A percentile compares a stretch with the other conserved stretches of the same genome.
These are phyloP conservation scores for Willisornis vidua DNA, from an alignment of 2,113 vertebrate species.

Conservation along the genomic window DNA sequence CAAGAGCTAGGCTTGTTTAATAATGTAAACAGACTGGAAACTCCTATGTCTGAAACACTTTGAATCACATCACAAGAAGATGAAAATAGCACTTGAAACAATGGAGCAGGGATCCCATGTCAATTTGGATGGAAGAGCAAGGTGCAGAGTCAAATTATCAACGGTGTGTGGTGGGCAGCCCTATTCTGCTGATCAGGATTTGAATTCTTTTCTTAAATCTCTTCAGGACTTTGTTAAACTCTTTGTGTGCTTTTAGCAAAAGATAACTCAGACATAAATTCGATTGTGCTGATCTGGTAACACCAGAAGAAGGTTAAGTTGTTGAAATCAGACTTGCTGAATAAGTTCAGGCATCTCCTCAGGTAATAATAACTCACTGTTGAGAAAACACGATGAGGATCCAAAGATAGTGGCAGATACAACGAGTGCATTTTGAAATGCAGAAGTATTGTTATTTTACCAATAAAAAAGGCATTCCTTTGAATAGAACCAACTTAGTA, in stretches of 20 bases:
- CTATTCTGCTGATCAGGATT: not conserved
- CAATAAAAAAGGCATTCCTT: not conserved
- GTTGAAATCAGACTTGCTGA: conserved; percentile 1
- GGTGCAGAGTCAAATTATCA: not conserved
- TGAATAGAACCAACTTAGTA: not conserved
- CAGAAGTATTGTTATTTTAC: not conserved
- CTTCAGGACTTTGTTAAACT: not conserved
- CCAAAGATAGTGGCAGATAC: not conserved
- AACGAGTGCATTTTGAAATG: not conserved
- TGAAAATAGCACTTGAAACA: conserved; percentile 6
- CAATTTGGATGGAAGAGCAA: not conserved
- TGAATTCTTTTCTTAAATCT: not conserved
- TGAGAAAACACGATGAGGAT: not conserved
- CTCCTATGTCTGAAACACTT: not conserved
- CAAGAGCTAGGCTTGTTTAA: not conserved
- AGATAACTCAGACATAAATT: not conserved
- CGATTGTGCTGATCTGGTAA: not conserved
- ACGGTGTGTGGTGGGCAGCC: not conserved
- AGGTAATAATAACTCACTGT: not conserved
- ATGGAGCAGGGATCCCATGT: not conserved
- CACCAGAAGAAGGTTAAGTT: not conserved
- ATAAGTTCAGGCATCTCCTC: not conserved
- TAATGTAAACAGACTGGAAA: not conserved
- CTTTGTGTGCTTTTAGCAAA: not conserved
- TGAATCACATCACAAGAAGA: not conserved